These are phyloP conservation scores for Microplitis deprimator DNA, from an alignment of 2,888 invertebrate species.

Conservation along the genomic window DNA sequence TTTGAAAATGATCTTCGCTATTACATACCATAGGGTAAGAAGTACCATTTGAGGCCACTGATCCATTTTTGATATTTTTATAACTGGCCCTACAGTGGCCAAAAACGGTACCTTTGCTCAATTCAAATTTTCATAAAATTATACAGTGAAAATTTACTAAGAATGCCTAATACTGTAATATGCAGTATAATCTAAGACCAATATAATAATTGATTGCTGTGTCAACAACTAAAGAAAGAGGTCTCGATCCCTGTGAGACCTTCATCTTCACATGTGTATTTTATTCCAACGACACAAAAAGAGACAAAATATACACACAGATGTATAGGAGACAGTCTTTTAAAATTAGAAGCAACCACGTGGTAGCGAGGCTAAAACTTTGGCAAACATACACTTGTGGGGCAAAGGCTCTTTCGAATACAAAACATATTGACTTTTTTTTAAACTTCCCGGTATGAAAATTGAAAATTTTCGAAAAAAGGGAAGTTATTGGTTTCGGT, in stretches of 20 bases:
- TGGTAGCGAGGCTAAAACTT: not conserved
- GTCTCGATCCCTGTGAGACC: slow-evolving; percentile 29
- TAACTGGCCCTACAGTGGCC: too few species aligned
- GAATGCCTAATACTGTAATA: not conserved
- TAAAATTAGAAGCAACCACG: slow-evolving; percentile 20
- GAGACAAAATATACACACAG: slow-evolving; percentile 20
- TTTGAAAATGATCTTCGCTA: too few species aligned
- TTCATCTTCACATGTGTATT: slow-evolving; percentile 28
- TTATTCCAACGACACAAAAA: slow-evolving; percentile 17
- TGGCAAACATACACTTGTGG: not conserved
- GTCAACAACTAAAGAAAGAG: slow-evolving; percentile 26
- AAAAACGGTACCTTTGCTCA: too few species aligned
- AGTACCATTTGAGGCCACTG: too few species aligned
- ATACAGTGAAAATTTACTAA: too few species aligned
- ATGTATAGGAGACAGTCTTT: not conserved
- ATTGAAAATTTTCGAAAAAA: too few species aligned
- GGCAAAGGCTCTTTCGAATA: not conserved
- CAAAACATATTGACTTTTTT: not conserved
- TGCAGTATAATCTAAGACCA: not conserved
- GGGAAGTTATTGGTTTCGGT: too few species aligned
- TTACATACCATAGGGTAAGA: too few species aligned
- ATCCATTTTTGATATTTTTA: too few species aligned
- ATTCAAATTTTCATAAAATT: too few species aligned
- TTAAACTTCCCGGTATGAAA: too few species aligned
- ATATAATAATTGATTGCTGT: not conserved